phyloP scores from a whole-genome alignment of 1,140 invertebrate genomes.

The Hylaeus volcanicus region DNA sequence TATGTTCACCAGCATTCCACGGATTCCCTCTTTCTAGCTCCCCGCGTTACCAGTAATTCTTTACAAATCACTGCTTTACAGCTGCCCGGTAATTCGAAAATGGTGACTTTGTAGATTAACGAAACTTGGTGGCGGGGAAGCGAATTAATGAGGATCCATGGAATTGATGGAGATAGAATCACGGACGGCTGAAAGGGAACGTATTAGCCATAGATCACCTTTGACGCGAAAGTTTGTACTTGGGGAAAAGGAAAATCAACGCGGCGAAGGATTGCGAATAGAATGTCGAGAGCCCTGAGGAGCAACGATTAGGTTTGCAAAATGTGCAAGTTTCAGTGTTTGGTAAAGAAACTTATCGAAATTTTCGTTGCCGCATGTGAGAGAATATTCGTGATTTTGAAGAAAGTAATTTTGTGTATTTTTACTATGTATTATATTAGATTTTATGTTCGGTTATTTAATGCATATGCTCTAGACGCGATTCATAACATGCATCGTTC shows the following conservation, averaged over 20 bases:
- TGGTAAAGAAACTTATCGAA: too few relatives aligned
- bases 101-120: not conserved
- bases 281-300: too few relatives aligned
- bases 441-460: too few relatives aligned
- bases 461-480: too few relatives aligned
- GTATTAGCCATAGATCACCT: not conserved
- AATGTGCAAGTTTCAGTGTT: too few relatives aligned
- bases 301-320: too few relatives aligned
- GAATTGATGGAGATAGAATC: not conserved
- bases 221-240: not conserved
- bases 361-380: too few relatives aligned
- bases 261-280: too few relatives aligned
- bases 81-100: not conserved
- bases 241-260: not conserved
- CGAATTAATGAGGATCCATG: not conserved
- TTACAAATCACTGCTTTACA: not conserved
- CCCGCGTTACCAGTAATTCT: not conserved
- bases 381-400: too few relatives aligned
- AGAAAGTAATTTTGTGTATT: too few relatives aligned
- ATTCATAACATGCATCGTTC: too few relatives aligned
- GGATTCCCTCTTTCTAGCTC: conserved; percentile 2
- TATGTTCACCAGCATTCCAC: conserved; percentile 9
- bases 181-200: not conserved
- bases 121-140: not conserved
- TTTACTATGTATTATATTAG: too few relatives aligned